phyloP scores from a whole-genome alignment of 2,888 invertebrate genomes.

The Aquatica leii region DNA sequence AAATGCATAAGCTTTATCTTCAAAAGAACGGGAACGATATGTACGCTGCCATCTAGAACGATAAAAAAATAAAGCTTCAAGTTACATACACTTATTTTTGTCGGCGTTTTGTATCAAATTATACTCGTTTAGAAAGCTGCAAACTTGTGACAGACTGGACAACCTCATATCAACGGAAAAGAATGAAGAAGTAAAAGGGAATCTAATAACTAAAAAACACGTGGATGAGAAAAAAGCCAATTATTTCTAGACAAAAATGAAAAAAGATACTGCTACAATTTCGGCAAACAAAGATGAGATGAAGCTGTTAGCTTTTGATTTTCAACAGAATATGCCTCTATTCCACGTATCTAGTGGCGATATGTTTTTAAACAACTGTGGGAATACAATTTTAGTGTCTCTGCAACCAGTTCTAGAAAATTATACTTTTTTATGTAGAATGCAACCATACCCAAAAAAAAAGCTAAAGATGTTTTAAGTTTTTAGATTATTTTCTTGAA shows the following conservation, averaged over 20 bases:
- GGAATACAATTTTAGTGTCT: conserved; percentile 29
- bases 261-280: conserved; percentile 5
- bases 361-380: conserved; percentile 27
- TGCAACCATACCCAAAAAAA: conserved; percentile 14
- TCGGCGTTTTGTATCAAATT: too few relatives aligned
- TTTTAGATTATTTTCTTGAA: conserved; percentile 25
- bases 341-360: not conserved
- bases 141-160: conserved; percentile 7
- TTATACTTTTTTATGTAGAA: too few relatives aligned
- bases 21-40: too few relatives aligned
- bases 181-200: conserved; percentile 2
- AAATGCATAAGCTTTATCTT: too few relatives aligned
- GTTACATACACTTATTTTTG: conserved; percentile 1
- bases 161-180: conserved; percentile 5
- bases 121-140: too few relatives aligned
- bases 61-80: conserved; percentile 3
- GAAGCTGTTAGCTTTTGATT: conserved; percentile 9
- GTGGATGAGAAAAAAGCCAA: not conserved
- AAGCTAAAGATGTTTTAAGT: conserved; percentile 20
- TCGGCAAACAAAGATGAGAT: conserved; percentile 13
- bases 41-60: too few relatives aligned
- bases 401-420: conserved; percentile 16
- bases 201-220: not conserved
- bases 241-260: conserved; percentile 19
- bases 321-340: too few relatives aligned